These are phyloP conservation scores for Spheniscus humboldti DNA, from an alignment of 2,797 vertebrate species.

Conservation along the genomic window DNA sequence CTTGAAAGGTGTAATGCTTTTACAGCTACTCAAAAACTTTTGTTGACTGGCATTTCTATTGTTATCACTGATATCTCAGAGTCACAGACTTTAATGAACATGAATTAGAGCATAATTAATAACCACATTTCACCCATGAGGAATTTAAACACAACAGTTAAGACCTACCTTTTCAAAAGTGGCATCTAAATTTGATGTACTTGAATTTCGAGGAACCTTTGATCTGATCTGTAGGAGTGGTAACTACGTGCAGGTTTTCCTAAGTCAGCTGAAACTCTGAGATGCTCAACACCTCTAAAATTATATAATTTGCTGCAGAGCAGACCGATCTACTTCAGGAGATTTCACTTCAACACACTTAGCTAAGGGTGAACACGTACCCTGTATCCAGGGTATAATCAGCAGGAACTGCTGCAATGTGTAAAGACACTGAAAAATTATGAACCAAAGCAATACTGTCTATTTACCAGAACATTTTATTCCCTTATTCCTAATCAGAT, in stretches of 20 bases:
- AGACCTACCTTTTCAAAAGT: background rate
- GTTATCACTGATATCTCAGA: background rate
- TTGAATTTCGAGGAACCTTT: background rate
- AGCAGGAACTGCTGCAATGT: background rate
- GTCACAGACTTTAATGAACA: background rate
- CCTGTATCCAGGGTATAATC: background rate
- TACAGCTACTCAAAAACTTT: background rate
- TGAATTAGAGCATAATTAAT: background rate
- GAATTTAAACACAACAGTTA: background rate
- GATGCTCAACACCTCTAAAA: background rate
- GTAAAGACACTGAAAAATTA: background rate
- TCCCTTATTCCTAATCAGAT: background rate
- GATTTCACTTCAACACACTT: background rate
- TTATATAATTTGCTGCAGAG: constrained; percentile 10
- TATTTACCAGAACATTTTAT: background rate
- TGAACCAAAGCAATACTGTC: background rate
- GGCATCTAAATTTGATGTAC: background rate
- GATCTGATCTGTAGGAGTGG: background rate
- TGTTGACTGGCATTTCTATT: background rate
- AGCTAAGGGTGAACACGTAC: background rate
- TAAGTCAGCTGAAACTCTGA: background rate
- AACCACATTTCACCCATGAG: background rate
- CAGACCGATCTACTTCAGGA: background rate
- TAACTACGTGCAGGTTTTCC: background rate
- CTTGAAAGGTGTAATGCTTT: background rate